Evolutionary conservation across 1,140 invertebrate species (phyloP).

Genomic region (Brachionus manjavacas): DNA sequence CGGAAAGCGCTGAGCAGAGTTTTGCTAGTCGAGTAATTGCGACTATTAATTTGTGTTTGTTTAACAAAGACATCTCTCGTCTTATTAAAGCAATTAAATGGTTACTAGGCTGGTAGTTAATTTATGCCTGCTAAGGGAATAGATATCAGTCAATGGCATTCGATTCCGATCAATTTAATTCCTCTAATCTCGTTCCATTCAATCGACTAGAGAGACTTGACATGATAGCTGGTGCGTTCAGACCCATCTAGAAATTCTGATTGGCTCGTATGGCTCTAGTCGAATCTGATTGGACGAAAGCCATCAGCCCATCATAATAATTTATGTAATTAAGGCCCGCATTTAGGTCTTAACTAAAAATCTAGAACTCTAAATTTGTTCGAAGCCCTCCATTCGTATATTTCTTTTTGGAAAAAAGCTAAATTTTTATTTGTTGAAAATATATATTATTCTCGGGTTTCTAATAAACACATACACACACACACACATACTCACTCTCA

Average conservation of each 20-base stretch:
- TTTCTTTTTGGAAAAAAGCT: background rate
- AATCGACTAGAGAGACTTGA: background rate
- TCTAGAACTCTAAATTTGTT: conserved; percentile 31
- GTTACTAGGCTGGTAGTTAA: background rate
- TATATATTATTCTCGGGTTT: conserved; percentile 33
- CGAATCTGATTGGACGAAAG: background rate
- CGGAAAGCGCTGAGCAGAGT: background rate
- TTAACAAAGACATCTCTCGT: conserved; percentile 20
- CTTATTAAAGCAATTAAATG: conserved; percentile 18
- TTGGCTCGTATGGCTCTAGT: background rate
- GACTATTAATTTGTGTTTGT: conserved; percentile 30
- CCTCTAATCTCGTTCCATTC: conserved; percentile 15
- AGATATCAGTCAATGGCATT: conserved; percentile 14
- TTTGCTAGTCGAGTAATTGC: conserved; percentile 3
- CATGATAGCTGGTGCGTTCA: conserved; percentile 14
- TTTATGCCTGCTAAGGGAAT: background rate
- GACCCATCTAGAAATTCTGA: background rate
- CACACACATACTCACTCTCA: background rate
- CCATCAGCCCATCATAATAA: background rate
- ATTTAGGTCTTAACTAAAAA: background rate
- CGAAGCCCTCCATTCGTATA: background rate
- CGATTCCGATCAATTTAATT: conserved; percentile 31
- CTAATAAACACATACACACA: background rate
- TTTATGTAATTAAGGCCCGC: background rate
- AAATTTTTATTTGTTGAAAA: conserved; percentile 39